Percentiles rank a stretch among this genome's conserved stretches.
These are phyloP conservation scores for Meteorus sp. DNA, from an alignment of 1,140 invertebrate species.

Conservation along the genomic window DNA sequence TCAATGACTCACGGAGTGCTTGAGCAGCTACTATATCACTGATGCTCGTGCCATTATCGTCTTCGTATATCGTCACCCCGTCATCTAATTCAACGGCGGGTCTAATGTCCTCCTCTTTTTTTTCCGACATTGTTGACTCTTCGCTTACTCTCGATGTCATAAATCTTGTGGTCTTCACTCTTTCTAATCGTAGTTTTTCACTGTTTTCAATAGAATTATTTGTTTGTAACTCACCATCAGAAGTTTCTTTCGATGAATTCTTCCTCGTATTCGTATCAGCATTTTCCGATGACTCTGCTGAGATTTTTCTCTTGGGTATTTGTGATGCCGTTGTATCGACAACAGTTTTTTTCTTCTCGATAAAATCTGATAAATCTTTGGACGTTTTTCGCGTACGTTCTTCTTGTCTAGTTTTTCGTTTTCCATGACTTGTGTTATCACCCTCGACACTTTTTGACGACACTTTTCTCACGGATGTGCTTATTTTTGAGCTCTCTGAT, in stretches of 20 bases:
- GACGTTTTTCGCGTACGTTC: slow-evolving; percentile 23
- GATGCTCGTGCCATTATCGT: slow-evolving; percentile 56
- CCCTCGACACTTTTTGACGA: slow-evolving; percentile 20
- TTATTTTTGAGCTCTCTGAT: slow-evolving; percentile 1
- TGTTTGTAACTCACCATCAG: slow-evolving; percentile 28
- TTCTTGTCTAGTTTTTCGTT: slow-evolving; percentile 13
- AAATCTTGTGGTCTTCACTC: slow-evolving; percentile 51
- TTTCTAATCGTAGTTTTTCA: slow-evolving; percentile 23
- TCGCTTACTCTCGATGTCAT: slow-evolving; percentile 48
- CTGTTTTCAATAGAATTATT: slow-evolving; percentile 30
- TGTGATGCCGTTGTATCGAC: slow-evolving; percentile 12
- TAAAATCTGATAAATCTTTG: slow-evolving; percentile 19
- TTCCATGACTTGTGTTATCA: slow-evolving; percentile 6
- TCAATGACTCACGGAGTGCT: slow-evolving; percentile 55
- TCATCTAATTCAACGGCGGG: slow-evolving; percentile 34
- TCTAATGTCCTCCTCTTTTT: slow-evolving; percentile 35
- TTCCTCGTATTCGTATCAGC: neutral
- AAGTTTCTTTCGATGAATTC: neutral
- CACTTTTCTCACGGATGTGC: slow-evolving; percentile 18
- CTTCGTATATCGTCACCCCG: slow-evolving; percentile 50
- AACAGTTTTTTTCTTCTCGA: slow-evolving; percentile 7
- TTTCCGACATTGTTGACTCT: slow-evolving; percentile 40
- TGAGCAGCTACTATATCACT: slow-evolving; percentile 57
- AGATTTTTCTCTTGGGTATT: slow-evolving; percentile 27
- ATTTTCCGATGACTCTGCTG: slow-evolving; percentile 15